These are phyloP conservation scores for Hydropsyche tenuis DNA, from an alignment of 1,140 invertebrate genomes.

Conservation along the genomic window DNA sequence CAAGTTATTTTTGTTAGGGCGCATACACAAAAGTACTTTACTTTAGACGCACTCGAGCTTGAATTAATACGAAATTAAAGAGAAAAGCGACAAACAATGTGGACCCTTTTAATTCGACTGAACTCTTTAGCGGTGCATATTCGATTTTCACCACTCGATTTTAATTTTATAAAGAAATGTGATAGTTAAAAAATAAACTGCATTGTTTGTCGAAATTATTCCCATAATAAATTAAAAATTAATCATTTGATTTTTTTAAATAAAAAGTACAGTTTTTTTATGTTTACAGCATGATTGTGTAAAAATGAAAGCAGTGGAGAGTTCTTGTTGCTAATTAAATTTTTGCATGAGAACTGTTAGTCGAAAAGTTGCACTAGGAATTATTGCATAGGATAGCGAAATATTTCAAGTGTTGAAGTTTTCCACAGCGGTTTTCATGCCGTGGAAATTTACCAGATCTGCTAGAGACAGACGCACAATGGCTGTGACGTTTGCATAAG, in stretches of 20 bases:
- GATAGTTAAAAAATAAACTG: too few species aligned
- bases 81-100: neutral
- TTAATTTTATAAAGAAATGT: too few species aligned
- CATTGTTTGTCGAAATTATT: too few species aligned
- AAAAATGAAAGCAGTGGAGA: neutral
- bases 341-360: neutral
- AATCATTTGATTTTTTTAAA: too few species aligned
- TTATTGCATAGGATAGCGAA: too few species aligned
- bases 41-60: conserved; percentile 12
- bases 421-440: neutral
- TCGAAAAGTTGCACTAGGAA: neutral
- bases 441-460: neutral
- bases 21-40: conserved; percentile 5
- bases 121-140: too few species aligned
- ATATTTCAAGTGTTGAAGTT: neutral
- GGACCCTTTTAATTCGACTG: neutral
- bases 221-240: too few species aligned
- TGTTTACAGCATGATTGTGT: neutral
- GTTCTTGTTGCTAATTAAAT: conserved; percentile 20
- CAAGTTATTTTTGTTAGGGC: conserved; percentile 13
- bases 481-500: conserved; percentile 13
- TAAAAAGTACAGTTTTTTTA: too few species aligned
- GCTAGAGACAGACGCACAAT: neutral
- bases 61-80: conserved; percentile 24
- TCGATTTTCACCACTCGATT: too few species aligned